phyloP scores from a whole-genome alignment of 2,888 invertebrate genomes.

The Notodonta dromedarius region DNA sequence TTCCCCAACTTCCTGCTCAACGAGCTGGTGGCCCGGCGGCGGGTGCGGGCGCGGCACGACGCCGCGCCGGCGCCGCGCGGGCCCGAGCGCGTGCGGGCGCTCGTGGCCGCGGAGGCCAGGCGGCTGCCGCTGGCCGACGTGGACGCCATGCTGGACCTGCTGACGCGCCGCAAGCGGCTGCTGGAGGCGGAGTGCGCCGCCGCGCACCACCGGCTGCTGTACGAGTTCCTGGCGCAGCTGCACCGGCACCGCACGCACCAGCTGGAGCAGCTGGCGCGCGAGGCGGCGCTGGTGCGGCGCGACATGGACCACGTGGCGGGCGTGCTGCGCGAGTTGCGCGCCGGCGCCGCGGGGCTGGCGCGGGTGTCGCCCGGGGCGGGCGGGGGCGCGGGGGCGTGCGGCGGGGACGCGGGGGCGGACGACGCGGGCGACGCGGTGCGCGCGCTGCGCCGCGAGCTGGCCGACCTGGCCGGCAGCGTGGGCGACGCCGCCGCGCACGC shows the following conservation, averaged over 20 bases:
- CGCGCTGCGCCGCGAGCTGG: conserved; percentile 63
- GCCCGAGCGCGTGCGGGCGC: conserved; percentile 74
- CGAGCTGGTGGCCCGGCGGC: conserved; percentile 85
- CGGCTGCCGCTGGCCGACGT: conserved; percentile 91
- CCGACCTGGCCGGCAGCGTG: conserved; percentile 75
- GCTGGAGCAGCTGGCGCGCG: conserved; percentile 82
- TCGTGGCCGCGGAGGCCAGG: conserved; percentile 88
- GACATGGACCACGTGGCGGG: conserved; percentile 85
- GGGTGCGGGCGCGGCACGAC: conserved; percentile 61
- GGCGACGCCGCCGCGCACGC: conserved; percentile 43
- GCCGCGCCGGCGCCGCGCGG: conserved; percentile 21
- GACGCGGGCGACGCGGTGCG: conserved; percentile 43
- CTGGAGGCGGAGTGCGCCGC: conserved; percentile 92
- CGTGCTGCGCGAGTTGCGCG: conserved; percentile 71
- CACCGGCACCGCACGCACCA: conserved; percentile 87
- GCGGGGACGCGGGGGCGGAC: conserved; percentile 17
- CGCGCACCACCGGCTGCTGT: conserved; percentile 91
- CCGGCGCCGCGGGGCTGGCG: conserved; percentile 57
- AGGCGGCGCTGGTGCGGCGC: conserved; percentile 88
- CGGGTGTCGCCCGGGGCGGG: conserved; percentile 31
- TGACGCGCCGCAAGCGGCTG: conserved; percentile 90
- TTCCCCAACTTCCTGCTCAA: conserved; percentile 95
- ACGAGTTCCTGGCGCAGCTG: conserved; percentile 92
- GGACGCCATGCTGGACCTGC: conserved; percentile 91
- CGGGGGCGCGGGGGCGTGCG: conserved; percentile 19